Base-by-base conservation (phyloP, 2,113 vertebrate genomes). In the Todiramphus saurophagus region DNA sequence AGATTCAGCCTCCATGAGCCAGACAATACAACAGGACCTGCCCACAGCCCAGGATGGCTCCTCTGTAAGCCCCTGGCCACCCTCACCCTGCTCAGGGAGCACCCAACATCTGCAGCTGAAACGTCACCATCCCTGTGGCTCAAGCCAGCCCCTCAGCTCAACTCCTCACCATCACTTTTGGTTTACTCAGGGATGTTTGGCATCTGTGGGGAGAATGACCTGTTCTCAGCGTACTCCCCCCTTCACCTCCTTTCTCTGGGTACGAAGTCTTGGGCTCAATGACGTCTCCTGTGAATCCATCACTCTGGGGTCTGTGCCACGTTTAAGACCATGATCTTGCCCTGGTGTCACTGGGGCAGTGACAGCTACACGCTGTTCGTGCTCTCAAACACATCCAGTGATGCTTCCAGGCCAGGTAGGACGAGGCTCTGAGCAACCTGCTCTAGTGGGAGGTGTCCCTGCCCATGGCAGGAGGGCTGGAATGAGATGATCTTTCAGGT, bases 301-400 rank as follows among this genome's bases (percentile, higher is more conserved):
- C 68, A 10, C 41, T 8, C 3, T 0, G 3, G 56, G 21, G 51
- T 30, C 15, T 16, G 33, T 41, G 37, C 85, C 6, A 5, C 19
- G n/a, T 91, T 63, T 55, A 30, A 85, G 28, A n/a, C 15, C 19
- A 18, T 63, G 9, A 7, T 60, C 27, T 24, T 25, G 5, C 21
- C 37, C 35, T 8, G 5, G 14, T 30, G 51, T 37, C 63, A 30
- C 63, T 0, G 13, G 37, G 51, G 53, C 41, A 89, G 62, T 1
- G 33, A 28, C 53, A 50, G 15, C 44, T 69, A 19, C 0, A 0
- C 2, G 25, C 35, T 13, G 44, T 69, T 89, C 39, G 27, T 14
- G 50, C 21, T 50, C 48, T 24, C 24, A 23, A 50, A 24, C 48
- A 51, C 24, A 51, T 27, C 50, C 25, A 51, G 25, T 27, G 25